Evolutionary conservation across 2,797 vertebrate species (phyloP), one percentile per base, ranked within the genome.

Genomic region (Trematomus bernacchii): DNA sequence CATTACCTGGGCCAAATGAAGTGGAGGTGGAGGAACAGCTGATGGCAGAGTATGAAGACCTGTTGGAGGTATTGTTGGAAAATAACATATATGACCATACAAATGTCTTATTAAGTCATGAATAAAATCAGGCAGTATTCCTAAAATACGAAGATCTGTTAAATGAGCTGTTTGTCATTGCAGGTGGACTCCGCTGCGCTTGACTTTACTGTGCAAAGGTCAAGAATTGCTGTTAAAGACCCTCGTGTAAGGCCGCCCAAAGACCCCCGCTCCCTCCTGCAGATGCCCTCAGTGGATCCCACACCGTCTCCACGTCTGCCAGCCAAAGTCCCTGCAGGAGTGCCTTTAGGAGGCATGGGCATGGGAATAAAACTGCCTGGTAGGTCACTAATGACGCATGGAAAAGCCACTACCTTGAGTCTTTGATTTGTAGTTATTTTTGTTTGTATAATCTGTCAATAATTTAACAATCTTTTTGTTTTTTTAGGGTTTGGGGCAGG

Each of bases 141-240:
- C 23, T 42, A 53, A 65, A 2, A 6, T 51, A 13, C 12, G 65
- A 0, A 44, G 18, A 6, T 53, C 0, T 52, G 2, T 48, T 5
- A 43, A 53, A 19, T 69, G 3, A 77, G 3, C 10, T 33, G 27
- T 67, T 80, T 68, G 21, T 58, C 8, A 21, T 81, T 80, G 12
- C 80, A 88, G 83, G 68, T 88, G 3, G 71, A 91, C 16, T 12
- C 42, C 3, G 74, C 68, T 12, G 51, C 27, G 6, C 71, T 96
- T 73, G 93, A 96, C 80, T 92, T 93, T 23, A 85, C 89, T 1
- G 33, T 87, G 1, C 94, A 95, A 79, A 95, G 75, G 78, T 93
- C 89, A 23, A 91, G 94, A 73, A 95, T 96, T 19, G 81, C 93
- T 16, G 87, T 95, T 57, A 95, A 95, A 79, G 95, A 94, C 74